Base-by-base conservation (phyloP, 2,797 vertebrate species). In the Enteromius fasciolatus region DNA sequence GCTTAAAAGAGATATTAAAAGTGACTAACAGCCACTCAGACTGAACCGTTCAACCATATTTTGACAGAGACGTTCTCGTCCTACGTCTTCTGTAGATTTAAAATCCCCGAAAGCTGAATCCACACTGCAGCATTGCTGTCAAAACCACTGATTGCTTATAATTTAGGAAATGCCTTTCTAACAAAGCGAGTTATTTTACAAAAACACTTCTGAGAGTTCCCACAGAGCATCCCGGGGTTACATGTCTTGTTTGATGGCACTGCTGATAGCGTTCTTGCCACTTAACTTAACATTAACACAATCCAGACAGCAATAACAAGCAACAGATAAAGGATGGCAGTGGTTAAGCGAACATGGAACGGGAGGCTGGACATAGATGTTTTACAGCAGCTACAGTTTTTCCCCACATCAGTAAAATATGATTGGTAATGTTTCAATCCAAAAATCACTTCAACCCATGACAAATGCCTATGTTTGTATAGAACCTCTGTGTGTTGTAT, bases 241-340 rank as follows among this genome's bases (percentile, higher is more conserved):
- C 50, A 20, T 54, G 67, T 72, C 67, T 33, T 61, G 39, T 39
- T 64, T 33, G 31, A 81, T 50, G 46, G 31, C n/a, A 52, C 17
- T 52, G 23, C 44, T 66, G 69, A 81, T 64, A 81, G 41, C 28
- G 10, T 64, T 63, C 25, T 73, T 70, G 69, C 28, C 79, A 63
- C 28, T 72, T 72, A 79, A 57, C 33, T 64, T 63, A 28, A 81
- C 28, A 66, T 11, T 66, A 39, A 82, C 72, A 82, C 80, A 76
- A 33, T 82, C 80, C 80, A 82, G 79, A 81, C 28, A 73, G 72
- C n/a, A 82, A 50, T 28, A 67, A 54, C 68, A 57, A 48, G 28
- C 48, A n/a, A 28, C 4, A 18, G 18, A 54, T 82, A 50, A 76
- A 67, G 72, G 61, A 82, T 82, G 46, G 33, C n/a, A 31, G 72